Evolutionary conservation across 92 coral and sea anemone species (phyloP).

Genomic region (Muricea muricata): DNA sequence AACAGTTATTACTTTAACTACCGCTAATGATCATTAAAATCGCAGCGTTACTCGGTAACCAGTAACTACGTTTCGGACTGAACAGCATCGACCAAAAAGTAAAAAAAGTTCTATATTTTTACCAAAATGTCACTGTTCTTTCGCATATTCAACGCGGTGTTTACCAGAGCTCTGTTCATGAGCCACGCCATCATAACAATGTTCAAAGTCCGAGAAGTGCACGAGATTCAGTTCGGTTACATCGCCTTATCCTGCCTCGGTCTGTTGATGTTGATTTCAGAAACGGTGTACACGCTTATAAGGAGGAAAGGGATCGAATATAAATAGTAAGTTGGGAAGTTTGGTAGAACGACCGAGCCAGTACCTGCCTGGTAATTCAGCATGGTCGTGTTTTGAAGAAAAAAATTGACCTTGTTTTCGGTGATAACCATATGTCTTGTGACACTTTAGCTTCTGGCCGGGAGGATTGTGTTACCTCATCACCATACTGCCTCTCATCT

Average conservation of each 20-base stretch:
- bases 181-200: conserved; percentile 73
- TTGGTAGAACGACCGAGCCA: too few species aligned
- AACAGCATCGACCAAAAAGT: too few species aligned
- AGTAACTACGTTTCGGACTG: too few species aligned
- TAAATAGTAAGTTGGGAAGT: conserved; percentile 94
- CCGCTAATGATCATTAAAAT: too few species aligned
- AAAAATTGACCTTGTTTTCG: too few species aligned
- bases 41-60: too few species aligned
- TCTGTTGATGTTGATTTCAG: conserved; percentile 72
- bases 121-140: conserved; percentile 69
- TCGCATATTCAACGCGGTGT: conserved; percentile 75
- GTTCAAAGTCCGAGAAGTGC: conserved; percentile 14
- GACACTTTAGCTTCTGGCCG: conserved; percentile 84
- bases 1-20: too few species aligned
- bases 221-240: neutral
- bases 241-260: conserved; percentile 58
- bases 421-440: neutral
- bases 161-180: conserved; percentile 84
- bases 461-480: conserved; percentile 89
- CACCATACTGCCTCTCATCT: conserved; percentile 83
- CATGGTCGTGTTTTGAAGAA: too few species aligned
- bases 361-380: too few species aligned
- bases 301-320: conserved; percentile 88
- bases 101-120: too few species aligned
- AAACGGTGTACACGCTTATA: conserved; percentile 85